Base-by-base conservation (phyloP, 2,113 vertebrate genomes). In the Pelodiscus sinensis region DNA sequence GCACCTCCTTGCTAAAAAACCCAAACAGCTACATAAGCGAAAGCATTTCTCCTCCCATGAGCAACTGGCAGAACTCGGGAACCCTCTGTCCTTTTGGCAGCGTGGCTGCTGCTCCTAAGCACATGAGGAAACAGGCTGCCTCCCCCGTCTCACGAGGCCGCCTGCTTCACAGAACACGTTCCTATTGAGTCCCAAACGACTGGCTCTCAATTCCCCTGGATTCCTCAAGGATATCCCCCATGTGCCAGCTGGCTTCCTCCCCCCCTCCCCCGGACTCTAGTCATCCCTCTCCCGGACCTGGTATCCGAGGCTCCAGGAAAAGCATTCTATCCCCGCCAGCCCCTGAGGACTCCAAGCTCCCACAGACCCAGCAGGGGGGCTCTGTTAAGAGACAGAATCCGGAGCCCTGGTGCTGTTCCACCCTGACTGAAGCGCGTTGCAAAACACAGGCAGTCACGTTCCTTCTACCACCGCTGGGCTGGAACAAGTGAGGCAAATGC, bases 111-210 rank as follows among this genome's bases (percentile, higher is more conserved):
- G 65, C 3, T n/a, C 51, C 82, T 82, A 2, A 1, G 68, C 14
- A 21, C 0, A 0, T 57, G 60, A 84, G 1, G 1, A 80, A 62
- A 27, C 0, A 0, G 51, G 1, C 50, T 82, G 65, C 31, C 13
- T 35, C n/a, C 22, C n/a, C 22, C 3, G 1, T 31, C 4, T 54
- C 50, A 56, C 15, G 12, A 10, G 44, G 8, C 21, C 24, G 51
- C 24, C 51, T 31, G 44, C 25, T 31, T 27, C 29, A 11, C n/a
- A 31, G 31, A 79, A 54, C 51, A 55, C 21, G 51, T 31, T 55
- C 51, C 16, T 29, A 54, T 19, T 9, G 4, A 55, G 44, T 44
- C 77, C n/a, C n/a, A 71, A 71, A 18, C 65, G 16, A 35, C n/a
- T 5, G 4, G n/a, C 65, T 19, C 65, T n/a, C n/a, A 18, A 15